Conservation (phyloP, 2,113 vertebrate genomes). For the Ageneiosus marmoratus region DNA sequence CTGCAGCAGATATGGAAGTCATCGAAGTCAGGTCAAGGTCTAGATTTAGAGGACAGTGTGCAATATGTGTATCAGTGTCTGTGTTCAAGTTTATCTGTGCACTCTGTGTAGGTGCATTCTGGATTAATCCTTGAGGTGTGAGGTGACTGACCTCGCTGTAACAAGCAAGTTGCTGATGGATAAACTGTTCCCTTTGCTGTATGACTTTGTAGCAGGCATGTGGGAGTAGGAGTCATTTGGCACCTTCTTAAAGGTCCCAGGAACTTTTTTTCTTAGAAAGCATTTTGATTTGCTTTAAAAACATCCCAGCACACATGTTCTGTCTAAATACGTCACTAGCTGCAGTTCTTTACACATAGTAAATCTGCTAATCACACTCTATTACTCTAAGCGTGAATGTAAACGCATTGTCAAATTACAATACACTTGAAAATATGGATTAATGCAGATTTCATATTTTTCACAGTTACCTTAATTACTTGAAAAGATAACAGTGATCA, state of each 20-base stretch:
- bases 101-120: background rate
- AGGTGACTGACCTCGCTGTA: conserved; percentile 17
- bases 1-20: conserved; percentile 16
- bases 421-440: background rate
- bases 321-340: conserved; percentile 1
- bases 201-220: background rate
- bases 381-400: background rate
- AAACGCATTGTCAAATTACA: background rate
- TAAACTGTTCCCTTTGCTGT: conserved; percentile 7
- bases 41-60: conserved; percentile 29
- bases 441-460: background rate
- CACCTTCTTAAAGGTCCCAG: background rate
- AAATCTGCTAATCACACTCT: background rate
- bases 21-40: conserved; percentile 21
- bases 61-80: conserved; percentile 5
- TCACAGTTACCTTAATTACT: background rate
- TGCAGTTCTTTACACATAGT: background rate
- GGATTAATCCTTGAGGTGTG: conserved; percentile 44
- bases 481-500: background rate
- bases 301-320: background rate
- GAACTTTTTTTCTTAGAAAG: no score
- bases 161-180: background rate
- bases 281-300: background rate
- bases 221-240: background rate
- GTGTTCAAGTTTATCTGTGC: conserved; percentile 9